Evolutionary conservation across 1,140 invertebrate genomes (phyloP).

Genomic region (Meloidogyne exigua): DNA sequence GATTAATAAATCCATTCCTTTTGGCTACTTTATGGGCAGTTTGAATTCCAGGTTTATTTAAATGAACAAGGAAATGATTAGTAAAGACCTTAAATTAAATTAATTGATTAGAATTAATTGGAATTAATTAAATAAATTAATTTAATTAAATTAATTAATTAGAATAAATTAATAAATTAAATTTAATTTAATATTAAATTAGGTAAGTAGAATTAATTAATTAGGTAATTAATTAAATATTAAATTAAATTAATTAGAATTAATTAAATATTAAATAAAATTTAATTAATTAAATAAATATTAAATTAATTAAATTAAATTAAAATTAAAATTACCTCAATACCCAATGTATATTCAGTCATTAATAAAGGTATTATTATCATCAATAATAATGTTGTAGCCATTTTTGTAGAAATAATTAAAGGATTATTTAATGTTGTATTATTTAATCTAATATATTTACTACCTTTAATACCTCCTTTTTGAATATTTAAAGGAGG

Average conservation of each 20-base stretch:
- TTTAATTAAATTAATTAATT: not conserved
- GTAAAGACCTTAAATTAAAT: constrained; percentile 55
- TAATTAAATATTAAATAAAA: not conserved
- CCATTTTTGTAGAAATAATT: not conserved
- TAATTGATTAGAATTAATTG: no score
- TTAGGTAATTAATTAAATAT: no score
- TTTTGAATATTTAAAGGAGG: not conserved
- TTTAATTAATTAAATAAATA: no score
- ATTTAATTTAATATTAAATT: no score
- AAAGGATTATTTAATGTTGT: not conserved
- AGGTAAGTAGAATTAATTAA: no score
- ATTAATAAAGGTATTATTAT: not conserved
- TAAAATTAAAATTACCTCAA: not conserved
- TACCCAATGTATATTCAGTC: not conserved
- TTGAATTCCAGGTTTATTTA: constrained; percentile 54
- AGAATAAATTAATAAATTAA: no score
- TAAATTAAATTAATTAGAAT: not conserved
- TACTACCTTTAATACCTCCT: not conserved
- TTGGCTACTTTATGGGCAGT: constrained; percentile 60
- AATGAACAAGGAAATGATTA: constrained; percentile 63
- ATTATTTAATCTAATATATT: no score
- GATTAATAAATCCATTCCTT: constrained; percentile 62
- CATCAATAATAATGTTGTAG: not conserved
- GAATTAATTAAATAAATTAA: no score
- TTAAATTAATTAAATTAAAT: no score